A percentile compares a stretch with the other conserved stretches of the same genome.
Evolutionary conservation across 2,888 invertebrate species (phyloP).

Genomic region (Cataglyphis altisquamis): DNA sequence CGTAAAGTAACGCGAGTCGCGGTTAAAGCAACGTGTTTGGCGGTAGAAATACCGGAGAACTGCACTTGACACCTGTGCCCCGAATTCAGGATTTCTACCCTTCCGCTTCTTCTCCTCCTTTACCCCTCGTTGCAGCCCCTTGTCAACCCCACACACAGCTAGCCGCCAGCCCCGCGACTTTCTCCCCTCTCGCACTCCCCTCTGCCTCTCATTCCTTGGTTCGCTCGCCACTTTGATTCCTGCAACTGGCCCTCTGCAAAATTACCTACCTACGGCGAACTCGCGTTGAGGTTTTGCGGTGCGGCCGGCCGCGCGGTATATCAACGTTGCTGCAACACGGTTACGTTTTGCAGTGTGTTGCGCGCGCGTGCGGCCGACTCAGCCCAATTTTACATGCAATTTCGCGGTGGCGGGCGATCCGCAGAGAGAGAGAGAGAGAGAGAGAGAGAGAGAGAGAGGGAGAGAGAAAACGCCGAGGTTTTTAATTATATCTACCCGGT

Average conservation of each 20-base stretch:
- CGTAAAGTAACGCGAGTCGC: constrained; percentile 68
- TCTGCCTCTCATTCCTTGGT: background rate
- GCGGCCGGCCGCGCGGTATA: constrained; percentile 60
- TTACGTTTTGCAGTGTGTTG: constrained; percentile 12
- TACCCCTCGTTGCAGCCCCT: constrained; percentile 8
- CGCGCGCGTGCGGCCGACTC: constrained; percentile 60
- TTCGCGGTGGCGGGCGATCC: constrained; percentile 68
- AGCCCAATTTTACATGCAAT: constrained; percentile 78
- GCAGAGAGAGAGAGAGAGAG: constrained; percentile 42
- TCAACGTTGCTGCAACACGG: constrained; percentile 50
- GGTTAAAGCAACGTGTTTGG: constrained; percentile 70
- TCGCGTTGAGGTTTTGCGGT: constrained; percentile 75
- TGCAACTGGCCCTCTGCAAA: constrained; percentile 65
- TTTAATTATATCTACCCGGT: constrained; percentile 75
- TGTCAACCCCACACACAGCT: background rate
- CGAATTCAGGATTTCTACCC: constrained; percentile 67
- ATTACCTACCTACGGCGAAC: constrained; percentile 71
- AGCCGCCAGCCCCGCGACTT: background rate
- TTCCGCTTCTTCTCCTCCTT: constrained; percentile 44
- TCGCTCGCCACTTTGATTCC: constrained; percentile 67
- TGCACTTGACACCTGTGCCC: constrained; percentile 73
- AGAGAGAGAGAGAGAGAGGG: too few relatives aligned
- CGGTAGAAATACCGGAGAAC: constrained; percentile 69
- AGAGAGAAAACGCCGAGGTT: constrained; percentile 57
- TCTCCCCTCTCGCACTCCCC: background rate